Conservation (phyloP, 1,140 invertebrate species). For the Bombus pascuorum region DNA sequence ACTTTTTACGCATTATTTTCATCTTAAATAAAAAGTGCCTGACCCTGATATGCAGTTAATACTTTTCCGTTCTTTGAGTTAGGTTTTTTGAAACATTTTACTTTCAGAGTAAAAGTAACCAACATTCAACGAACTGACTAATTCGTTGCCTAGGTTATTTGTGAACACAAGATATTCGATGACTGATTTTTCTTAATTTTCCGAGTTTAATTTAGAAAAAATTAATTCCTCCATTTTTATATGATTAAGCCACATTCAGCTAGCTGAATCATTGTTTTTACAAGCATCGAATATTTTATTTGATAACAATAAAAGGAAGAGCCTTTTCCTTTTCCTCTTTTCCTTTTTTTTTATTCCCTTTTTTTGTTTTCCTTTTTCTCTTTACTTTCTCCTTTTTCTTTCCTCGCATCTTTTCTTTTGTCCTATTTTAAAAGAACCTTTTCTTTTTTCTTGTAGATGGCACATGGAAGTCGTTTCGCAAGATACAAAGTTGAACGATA, state of each 20-base stretch:
- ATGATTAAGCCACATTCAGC: too few relatives aligned
- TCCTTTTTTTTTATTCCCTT: too few relatives aligned
- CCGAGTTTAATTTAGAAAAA: not conserved
- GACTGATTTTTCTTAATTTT: not conserved
- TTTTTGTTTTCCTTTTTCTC: too few relatives aligned
- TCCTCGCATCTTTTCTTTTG: not conserved
- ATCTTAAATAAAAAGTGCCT: too few relatives aligned
- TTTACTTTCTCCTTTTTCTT: not conserved
- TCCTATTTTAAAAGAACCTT: not conserved
- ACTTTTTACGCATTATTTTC: too few relatives aligned
- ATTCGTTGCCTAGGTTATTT: not conserved
- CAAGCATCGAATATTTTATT: too few relatives aligned
- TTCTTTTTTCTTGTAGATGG: constrained; percentile 66
- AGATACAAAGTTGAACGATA: constrained; percentile 56
- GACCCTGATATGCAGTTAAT: too few relatives aligned
- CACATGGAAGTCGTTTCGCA: constrained; percentile 70
- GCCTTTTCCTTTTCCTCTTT: too few relatives aligned
- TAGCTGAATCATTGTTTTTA: too few relatives aligned
- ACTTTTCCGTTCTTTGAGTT: too few relatives aligned
- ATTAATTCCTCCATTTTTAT: too few relatives aligned
- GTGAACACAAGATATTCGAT: not conserved
- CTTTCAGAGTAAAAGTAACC: not conserved
- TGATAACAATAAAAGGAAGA: too few relatives aligned
- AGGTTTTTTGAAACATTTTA: not conserved
- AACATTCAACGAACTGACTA: not conserved